Conservation (phyloP, 2,797 vertebrate genomes). For the Numenius phaeopus region DNA sequence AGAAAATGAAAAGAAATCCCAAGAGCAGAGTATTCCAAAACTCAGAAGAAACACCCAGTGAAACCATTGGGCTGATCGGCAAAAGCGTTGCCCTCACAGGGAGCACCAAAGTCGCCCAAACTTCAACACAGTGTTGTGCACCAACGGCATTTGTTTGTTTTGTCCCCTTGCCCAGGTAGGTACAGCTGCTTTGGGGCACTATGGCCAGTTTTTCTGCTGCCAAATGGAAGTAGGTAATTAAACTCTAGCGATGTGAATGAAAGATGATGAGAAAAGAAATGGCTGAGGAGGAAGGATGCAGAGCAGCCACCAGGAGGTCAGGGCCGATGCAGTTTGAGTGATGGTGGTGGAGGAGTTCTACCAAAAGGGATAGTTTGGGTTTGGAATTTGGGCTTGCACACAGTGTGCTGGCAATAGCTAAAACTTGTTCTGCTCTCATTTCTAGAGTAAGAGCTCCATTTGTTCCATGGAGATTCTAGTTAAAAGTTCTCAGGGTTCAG, state of each 20-base stretch:
- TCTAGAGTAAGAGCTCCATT: not conserved
- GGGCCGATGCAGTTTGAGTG: not conserved
- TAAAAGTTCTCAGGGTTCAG: not conserved
- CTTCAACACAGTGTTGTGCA: rapidly evolving
- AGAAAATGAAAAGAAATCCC: constrained; percentile 25
- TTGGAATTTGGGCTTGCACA: not conserved
- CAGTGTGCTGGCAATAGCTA: not conserved
- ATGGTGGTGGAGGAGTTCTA: not conserved
- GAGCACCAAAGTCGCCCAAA: not conserved
- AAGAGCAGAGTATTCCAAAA: constrained; percentile 20
- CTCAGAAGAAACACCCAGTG: not conserved
- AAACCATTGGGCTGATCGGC: not conserved
- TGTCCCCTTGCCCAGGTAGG: not conserved
- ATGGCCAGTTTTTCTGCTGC: not conserved
- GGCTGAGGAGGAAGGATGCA: not conserved
- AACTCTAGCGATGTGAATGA: not conserved
- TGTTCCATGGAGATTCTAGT: not conserved
- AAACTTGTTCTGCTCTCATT: not conserved
- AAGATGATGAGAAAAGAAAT: not conserved
- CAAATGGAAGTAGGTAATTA: not conserved
- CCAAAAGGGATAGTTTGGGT: not conserved
- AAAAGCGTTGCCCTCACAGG: not conserved
- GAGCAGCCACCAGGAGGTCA: not conserved
- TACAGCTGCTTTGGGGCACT: not conserved
- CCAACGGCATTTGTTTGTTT: rapidly evolving